These are phyloP conservation scores for Limnephilus auricula DNA, from an alignment of 2,888 invertebrate genomes.

Conservation along the genomic window DNA sequence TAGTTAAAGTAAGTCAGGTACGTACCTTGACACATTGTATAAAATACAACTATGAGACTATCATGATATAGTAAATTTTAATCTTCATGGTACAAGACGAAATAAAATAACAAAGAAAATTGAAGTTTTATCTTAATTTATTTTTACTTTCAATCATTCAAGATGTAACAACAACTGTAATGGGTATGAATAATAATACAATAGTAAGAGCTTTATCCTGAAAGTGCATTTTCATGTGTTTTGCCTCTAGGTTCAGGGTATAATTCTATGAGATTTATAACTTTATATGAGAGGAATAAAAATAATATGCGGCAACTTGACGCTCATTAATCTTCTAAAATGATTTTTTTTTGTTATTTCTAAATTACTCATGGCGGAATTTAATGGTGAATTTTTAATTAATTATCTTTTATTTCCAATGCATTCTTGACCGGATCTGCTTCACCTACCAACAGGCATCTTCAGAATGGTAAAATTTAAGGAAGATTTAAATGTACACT, in stretches of 20 bases:
- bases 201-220: neutral
- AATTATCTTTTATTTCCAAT: too few relatives aligned
- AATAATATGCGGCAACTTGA: neutral
- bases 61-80: neutral
- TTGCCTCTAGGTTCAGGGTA: neutral
- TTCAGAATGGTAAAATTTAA: too few relatives aligned
- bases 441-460: too few relatives aligned
- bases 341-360: neutral
- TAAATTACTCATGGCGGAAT: too few relatives aligned
- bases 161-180: neutral
- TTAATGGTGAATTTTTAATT: too few relatives aligned
- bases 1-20: too few relatives aligned
- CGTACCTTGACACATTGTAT: too few relatives aligned
- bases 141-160: neutral
- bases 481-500: too few relatives aligned
- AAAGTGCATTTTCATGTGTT: neutral
- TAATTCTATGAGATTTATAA: neutral
- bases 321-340: neutral
- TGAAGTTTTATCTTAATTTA: neutral
- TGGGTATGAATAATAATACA: neutral
- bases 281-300: neutral
- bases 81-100: neutral
- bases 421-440: too few relatives aligned
- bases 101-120: neutral
- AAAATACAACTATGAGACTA: neutral